A percentile compares a stretch with the other conserved stretches of the same genome.
phyloP scores from a whole-genome alignment of 2,113 vertebrate species.

The Hassar affinis region DNA sequence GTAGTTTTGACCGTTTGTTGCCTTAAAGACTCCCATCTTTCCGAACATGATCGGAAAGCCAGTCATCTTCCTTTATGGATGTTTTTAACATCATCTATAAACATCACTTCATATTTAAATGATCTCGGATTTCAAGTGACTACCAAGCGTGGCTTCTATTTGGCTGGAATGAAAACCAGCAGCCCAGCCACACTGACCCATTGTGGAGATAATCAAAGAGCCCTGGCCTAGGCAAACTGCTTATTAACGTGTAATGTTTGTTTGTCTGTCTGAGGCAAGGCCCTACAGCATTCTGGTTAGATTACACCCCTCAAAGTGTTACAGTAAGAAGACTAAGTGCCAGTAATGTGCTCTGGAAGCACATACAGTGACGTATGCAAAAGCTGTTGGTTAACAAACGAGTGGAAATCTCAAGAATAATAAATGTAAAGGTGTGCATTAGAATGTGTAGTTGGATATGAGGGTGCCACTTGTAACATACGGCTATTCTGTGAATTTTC shows the following conservation, averaged over 20 bases:
- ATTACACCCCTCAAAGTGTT: background rate
- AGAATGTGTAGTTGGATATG: background rate
- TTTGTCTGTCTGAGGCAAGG: constrained; percentile 1
- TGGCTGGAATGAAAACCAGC: background rate
- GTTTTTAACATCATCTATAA: background rate
- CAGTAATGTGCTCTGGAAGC: background rate
- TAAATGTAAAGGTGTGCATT: background rate
- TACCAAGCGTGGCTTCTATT: background rate
- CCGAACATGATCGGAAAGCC: background rate
- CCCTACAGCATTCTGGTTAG: background rate
- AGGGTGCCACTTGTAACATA: background rate
- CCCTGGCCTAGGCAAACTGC: no score
- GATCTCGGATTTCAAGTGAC: background rate
- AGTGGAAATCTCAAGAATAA: background rate
- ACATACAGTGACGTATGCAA: background rate
- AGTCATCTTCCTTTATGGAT: background rate
- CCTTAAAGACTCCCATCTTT: background rate
- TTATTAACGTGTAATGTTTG: background rate
- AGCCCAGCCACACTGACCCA: background rate
- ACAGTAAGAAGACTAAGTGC: background rate
- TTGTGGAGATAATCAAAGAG: background rate
- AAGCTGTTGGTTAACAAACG: background rate
- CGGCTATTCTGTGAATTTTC: constrained; percentile 6
- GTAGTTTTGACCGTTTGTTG: background rate
- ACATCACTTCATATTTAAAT: background rate